Evolutionary conservation across 2,888 invertebrate species (phyloP).

Genomic region (Hyposoter dolosus): DNA sequence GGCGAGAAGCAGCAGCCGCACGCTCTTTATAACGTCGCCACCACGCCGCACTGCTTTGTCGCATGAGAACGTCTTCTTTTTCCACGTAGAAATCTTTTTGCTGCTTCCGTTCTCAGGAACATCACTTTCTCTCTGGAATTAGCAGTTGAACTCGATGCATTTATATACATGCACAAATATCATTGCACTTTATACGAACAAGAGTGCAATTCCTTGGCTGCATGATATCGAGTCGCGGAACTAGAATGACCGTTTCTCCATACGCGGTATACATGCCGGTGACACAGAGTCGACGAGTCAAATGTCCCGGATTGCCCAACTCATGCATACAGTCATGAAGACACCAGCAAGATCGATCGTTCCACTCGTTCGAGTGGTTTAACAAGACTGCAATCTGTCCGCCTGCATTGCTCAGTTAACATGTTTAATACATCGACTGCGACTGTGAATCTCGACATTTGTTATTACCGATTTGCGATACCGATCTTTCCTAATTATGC

Average conservation of each 20-base stretch:
- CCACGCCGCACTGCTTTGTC: constrained; percentile 31
- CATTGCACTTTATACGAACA: neutral
- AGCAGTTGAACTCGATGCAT: neutral
- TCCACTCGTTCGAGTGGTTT: constrained; percentile 72
- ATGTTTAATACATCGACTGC: constrained; percentile 18
- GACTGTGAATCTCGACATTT: constrained; percentile 32
- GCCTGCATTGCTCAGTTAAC: constrained; percentile 26
- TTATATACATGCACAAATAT: neutral
- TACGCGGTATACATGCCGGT: constrained; percentile 1
- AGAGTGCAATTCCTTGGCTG: neutral
- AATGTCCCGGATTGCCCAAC: constrained; percentile 73
- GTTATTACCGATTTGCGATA: constrained; percentile 44
- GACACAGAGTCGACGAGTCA: constrained; percentile 1
- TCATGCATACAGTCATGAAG: constrained; percentile 82
- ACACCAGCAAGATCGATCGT: constrained; percentile 77
- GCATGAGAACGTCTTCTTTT: constrained; percentile 18
- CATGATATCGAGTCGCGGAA: neutral
- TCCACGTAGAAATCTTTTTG: constrained; percentile 2
- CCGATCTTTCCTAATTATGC: constrained; percentile 39
- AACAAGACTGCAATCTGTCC: constrained; percentile 72
- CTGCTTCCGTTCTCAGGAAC: neutral
- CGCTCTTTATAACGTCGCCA: constrained; percentile 11
- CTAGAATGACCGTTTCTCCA: neutral
- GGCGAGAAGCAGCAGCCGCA: neutral
- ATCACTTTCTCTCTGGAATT: constrained; percentile 18